phyloP scores from a whole-genome alignment of 2,888 invertebrate species.

The Thecocarcelia acutangulata region DNA sequence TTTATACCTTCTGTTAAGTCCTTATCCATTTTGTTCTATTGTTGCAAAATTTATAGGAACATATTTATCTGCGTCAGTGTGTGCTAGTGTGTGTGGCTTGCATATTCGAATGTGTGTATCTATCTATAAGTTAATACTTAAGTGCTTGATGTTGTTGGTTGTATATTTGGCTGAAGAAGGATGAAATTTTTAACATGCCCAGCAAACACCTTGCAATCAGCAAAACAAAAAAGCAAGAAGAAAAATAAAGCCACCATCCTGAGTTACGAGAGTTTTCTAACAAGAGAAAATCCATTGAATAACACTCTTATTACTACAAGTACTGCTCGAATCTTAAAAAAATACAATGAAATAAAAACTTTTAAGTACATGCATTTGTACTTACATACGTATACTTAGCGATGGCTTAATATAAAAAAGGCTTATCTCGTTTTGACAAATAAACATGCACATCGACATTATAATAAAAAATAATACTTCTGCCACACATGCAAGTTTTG shows the following conservation, averaged over 20 bases:
- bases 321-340: not conserved
- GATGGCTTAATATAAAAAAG: not conserved
- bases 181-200: constrained; percentile 46
- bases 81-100: too few relatives aligned
- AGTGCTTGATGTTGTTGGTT: constrained; percentile 12
- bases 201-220: constrained; percentile 46
- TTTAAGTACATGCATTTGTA: too few relatives aligned
- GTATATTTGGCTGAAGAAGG: constrained; percentile 5
- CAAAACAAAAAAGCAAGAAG: not conserved
- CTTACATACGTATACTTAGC: too few relatives aligned
- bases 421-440: not conserved
- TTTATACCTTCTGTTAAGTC: not conserved
- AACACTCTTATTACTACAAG: constrained; percentile 10
- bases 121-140: constrained; percentile 8
- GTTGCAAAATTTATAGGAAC: constrained; percentile 36
- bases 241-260: constrained; percentile 21
- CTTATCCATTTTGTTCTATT: constrained; percentile 51
- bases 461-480: too few relatives aligned
- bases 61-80: not conserved
- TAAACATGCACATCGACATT: too few relatives aligned
- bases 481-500: too few relatives aligned
- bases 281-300: constrained; percentile 44
- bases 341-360: too few relatives aligned
- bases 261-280: constrained; percentile 18
- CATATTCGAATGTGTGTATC: not conserved